A percentile compares a stretch with the other conserved stretches of the same genome.
Evolutionary conservation across 2,113 vertebrate genomes (phyloP).

Genomic region (Actinemys pallida): DNA sequence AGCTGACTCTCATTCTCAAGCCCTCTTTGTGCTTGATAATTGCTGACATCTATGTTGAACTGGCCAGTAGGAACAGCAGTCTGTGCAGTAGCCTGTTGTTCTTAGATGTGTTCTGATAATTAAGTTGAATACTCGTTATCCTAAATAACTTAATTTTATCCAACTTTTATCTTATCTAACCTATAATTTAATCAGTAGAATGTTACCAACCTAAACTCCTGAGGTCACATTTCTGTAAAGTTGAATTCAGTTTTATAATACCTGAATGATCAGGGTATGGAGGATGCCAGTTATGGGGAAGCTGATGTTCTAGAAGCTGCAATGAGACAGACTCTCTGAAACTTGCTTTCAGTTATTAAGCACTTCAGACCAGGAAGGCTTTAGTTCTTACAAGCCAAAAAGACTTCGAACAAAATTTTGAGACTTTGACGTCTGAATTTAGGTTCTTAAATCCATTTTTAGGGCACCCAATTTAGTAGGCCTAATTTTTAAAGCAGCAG

Average conservation of each 20-base stretch:
- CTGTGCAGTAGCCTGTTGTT: neutral
- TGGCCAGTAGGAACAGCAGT: neutral
- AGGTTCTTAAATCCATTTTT: neutral
- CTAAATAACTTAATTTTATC: neutral
- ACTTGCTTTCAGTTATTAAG: neutral
- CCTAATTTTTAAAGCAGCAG: neutral
- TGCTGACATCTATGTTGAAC: neutral
- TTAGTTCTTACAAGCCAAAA: neutral
- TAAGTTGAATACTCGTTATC: neutral
- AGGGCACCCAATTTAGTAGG: neutral
- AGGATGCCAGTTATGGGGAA: neutral
- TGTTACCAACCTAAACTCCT: neutral
- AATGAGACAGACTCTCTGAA: neutral
- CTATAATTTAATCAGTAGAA: neutral
- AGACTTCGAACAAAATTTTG: neutral
- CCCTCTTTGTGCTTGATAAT: neutral
- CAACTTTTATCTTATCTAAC: neutral
- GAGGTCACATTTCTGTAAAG: neutral
- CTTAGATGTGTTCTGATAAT: neutral
- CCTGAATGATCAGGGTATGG: neutral
- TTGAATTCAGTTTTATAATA: neutral
- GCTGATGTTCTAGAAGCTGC: neutral
- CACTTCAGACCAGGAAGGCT: neutral
- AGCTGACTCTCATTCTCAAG: neutral
- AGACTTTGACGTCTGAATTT: neutral